phyloP scores from a whole-genome alignment of 2,113 vertebrate species.

The Brachirus orientalis region DNA sequence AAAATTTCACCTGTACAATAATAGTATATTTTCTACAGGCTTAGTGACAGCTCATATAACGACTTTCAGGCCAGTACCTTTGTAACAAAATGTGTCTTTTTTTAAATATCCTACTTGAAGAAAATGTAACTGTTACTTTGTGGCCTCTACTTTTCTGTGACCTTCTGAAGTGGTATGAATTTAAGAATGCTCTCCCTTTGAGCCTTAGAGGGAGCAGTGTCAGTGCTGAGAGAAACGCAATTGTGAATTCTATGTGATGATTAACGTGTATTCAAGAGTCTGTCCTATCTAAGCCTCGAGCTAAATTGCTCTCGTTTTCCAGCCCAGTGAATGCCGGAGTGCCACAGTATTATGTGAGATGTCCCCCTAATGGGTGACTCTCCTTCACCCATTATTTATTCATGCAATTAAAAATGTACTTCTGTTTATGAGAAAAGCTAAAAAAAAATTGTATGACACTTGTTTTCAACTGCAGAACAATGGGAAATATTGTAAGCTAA shows the following conservation, averaged over 20 bases:
- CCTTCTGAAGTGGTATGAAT: conserved; percentile 29
- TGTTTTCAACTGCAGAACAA: conserved; percentile 11
- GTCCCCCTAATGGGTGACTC: conserved; percentile 27
- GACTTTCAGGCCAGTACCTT: neutral
- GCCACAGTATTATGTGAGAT: conserved; percentile 43
- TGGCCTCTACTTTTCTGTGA: conserved; percentile 28
- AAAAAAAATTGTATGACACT: conserved; percentile 5
- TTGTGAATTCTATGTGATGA: conserved; percentile 63
- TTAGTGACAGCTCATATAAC: conserved; percentile 2
- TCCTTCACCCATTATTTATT: too few relatives aligned
- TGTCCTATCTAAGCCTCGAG: conserved; percentile 54
- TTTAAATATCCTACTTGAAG: conserved; percentile 16
- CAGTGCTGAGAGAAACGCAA: conserved; percentile 28
- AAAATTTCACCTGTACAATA: too few relatives aligned
- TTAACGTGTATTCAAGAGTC: conserved; percentile 64
- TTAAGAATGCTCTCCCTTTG: conserved; percentile 27
- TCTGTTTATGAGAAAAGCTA: conserved; percentile 36
- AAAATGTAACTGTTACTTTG: conserved; percentile 12
- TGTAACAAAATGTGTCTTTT: neutral
- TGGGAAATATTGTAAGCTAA: neutral
- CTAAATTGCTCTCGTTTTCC: conserved; percentile 66
- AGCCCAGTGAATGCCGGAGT: conserved; percentile 51
- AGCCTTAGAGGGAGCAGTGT: conserved; percentile 30
- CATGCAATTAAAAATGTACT: conserved; percentile 48
- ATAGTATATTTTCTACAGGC: neutral